Evolutionary conservation across 1,140 invertebrate genomes (phyloP).

Genomic region (Drosophila teissieri): DNA sequence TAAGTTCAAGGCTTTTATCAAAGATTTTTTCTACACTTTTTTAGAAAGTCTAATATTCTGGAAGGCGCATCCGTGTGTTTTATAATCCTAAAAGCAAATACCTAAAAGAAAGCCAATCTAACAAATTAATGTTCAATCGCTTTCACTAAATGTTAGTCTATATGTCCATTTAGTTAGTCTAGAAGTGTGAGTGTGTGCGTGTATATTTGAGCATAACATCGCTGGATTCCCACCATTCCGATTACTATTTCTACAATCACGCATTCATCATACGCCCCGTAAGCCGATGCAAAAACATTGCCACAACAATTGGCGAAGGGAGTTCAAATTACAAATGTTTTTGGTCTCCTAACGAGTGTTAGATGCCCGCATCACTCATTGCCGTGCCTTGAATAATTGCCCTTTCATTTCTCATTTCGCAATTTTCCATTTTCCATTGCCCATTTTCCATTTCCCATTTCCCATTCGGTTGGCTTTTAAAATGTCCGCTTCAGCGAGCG

Average conservation of each 20-base stretch:
- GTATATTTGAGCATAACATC: conserved; percentile 24
- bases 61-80: conserved; percentile 22
- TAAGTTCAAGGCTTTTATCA: neutral
- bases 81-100: conserved; percentile 20
- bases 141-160: conserved; percentile 60
- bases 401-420: conserved; percentile 55
- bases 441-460: conserved; percentile 12
- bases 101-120: conserved; percentile 10
- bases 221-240: conserved; percentile 11
- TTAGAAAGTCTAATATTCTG: neutral
- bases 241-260: conserved; percentile 25
- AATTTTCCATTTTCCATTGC: conserved; percentile 21
- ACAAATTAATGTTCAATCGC: conserved; percentile 48
- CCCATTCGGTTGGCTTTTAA: conserved; percentile 16
- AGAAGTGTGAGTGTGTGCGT: conserved; percentile 23
- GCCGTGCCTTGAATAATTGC: conserved; percentile 54
- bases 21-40: neutral
- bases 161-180: conserved; percentile 42
- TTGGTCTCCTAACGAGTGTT: conserved; percentile 16
- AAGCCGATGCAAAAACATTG: conserved; percentile 23
- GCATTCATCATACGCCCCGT: conserved; percentile 48
- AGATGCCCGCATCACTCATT: conserved; percentile 30
- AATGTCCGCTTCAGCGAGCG: conserved; percentile 2
- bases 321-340: conserved; percentile 40
- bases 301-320: conserved; percentile 7